Conservation (phyloP, 2,113 vertebrate species). For the Chunga burmeisteri region DNA sequence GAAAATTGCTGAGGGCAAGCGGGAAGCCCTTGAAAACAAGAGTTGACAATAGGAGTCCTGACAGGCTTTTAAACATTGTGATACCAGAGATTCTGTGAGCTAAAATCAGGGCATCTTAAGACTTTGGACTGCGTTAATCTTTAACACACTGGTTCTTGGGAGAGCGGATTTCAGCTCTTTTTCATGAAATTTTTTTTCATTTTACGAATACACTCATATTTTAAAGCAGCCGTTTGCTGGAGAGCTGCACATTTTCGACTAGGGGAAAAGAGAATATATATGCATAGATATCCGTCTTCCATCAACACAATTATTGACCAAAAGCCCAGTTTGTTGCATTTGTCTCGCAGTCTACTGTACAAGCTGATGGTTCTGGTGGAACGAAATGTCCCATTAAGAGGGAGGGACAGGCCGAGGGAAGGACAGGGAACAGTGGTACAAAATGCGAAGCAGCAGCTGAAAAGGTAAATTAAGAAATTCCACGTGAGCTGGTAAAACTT, state of each 20-base stretch:
- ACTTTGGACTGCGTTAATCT: background rate
- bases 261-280: background rate
- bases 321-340: background rate
- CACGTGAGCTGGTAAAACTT: background rate
- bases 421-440: no score
- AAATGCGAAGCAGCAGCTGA: background rate
- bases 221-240: background rate
- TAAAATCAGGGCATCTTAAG: background rate
- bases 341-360: background rate
- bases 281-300: background rate
- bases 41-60: background rate
- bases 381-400: background rate
- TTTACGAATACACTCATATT: background rate
- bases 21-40: background rate
- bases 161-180: background rate
- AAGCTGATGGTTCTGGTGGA: background rate
- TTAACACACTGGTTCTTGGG: background rate
- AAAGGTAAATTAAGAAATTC: background rate
- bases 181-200: background rate
- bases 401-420: accelerated
- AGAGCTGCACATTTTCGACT: background rate
- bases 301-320: background rate
- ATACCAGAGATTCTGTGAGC: background rate
- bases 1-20: background rate
- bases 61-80: background rate